These are phyloP conservation scores for Poeciliopsis occidentalis DNA, from an alignment of 2,113 vertebrate genomes.

Conservation along the genomic window DNA sequence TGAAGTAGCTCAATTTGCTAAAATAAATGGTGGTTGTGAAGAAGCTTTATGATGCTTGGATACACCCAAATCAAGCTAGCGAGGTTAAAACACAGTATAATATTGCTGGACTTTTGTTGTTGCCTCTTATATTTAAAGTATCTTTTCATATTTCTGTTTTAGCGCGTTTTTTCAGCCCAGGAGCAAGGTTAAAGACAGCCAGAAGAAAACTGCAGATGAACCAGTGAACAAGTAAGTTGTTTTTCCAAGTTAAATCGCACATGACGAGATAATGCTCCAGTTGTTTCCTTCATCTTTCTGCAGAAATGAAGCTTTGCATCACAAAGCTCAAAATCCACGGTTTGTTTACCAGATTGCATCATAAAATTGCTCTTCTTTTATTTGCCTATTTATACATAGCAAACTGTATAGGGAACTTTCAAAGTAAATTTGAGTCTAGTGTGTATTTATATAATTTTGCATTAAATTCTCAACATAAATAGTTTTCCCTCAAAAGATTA, in stretches of 20 bases:
- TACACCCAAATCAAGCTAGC: not conserved
- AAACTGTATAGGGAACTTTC: not conserved
- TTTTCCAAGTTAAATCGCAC: not conserved
- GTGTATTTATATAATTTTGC: not conserved
- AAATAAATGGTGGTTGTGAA: not conserved
- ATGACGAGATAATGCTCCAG: not conserved
- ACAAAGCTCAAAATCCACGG: too few relatives aligned
- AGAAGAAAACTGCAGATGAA: slow-evolving; percentile 59
- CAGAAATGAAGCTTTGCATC: too few relatives aligned
- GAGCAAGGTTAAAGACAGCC: slow-evolving; percentile 63
- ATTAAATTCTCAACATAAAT: not conserved
- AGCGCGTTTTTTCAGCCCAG: slow-evolving; percentile 90
- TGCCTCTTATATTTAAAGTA: not conserved
- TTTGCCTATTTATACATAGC: not conserved
- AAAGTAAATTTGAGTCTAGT: not conserved
- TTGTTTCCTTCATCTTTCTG: too few relatives aligned
- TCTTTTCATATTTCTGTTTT: not conserved
- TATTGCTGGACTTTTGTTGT: not conserved
- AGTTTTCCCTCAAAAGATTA: too few relatives aligned
- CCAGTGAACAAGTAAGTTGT: slow-evolving; percentile 56
- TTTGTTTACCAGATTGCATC: too few relatives aligned
- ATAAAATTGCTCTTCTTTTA: too few relatives aligned
- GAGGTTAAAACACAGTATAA: not conserved
- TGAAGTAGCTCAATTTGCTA: not conserved
- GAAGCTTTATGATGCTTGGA: not conserved